Evolutionary conservation across 2,113 vertebrate genomes (phyloP).

Genomic region (Naja naja): DNA sequence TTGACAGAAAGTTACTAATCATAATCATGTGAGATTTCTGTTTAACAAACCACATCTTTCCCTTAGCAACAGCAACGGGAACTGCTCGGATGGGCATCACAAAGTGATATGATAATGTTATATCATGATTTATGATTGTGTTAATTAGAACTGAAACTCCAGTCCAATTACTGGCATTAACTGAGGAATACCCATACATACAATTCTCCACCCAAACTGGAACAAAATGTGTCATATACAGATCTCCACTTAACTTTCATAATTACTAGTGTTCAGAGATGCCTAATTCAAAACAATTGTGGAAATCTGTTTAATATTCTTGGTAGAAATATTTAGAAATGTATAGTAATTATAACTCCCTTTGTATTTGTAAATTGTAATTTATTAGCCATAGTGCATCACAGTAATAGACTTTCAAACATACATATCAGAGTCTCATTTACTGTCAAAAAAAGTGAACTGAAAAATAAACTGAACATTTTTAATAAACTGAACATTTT

Average conservation of each 20-base stretch:
- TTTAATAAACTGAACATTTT: not conserved
- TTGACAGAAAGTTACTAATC: not conserved
- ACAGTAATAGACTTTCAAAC: not conserved
- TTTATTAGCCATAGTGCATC: not conserved
- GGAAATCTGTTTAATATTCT: not conserved
- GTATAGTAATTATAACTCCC: too few species aligned
- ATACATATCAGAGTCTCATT: too few species aligned
- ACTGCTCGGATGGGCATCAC: not conserved
- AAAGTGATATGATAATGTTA: not conserved
- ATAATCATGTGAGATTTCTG: not conserved
- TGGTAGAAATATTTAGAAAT: not conserved
- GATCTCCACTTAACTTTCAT: not conserved
- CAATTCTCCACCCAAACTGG: not conserved
- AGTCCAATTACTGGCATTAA: not conserved
- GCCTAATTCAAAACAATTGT: not conserved
- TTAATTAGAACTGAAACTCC: not conserved
- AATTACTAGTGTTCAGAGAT: not conserved
- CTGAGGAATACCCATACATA: not conserved
- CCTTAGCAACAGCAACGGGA: not conserved
- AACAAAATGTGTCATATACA: not conserved
- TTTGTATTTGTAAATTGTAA: not conserved
- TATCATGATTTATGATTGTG: not conserved
- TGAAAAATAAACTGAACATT: not conserved
- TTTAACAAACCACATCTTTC: not conserved
- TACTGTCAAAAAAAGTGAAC: not conserved